These are phyloP conservation scores for Stomorhina lunata DNA, from an alignment of 2,888 invertebrate species.

Conservation along the genomic window DNA sequence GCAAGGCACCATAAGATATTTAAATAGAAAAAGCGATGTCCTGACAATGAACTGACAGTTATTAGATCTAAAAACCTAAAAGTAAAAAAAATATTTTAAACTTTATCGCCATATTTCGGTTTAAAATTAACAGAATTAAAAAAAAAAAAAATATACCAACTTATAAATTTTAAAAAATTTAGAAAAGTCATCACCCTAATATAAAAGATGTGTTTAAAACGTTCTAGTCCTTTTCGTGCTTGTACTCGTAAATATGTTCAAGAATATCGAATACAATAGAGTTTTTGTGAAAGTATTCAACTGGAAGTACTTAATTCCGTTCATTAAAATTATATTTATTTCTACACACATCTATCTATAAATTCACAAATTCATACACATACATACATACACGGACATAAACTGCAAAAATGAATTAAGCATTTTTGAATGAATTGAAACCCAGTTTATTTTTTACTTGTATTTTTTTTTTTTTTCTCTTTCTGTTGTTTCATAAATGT, in stretches of 20 bases:
- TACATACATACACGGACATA: constrained; percentile 1
- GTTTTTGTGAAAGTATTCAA: constrained; percentile 59
- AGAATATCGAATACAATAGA: constrained; percentile 48
- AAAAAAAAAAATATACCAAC: too few species aligned
- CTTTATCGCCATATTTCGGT: too few species aligned
- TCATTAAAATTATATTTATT: constrained; percentile 60
- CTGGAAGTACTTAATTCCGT: constrained; percentile 65
- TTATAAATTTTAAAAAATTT: too few species aligned
- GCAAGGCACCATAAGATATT: too few species aligned
- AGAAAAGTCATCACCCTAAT: too few species aligned
- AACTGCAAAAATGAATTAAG: background rate
- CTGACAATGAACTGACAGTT: too few species aligned
- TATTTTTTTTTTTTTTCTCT: background rate
- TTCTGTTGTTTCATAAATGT: constrained; percentile 56
- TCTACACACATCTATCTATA: background rate
- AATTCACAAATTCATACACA: background rate
- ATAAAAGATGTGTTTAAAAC: too few species aligned
- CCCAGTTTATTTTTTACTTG: background rate
- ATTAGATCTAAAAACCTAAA: too few species aligned
- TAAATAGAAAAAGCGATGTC: too few species aligned
- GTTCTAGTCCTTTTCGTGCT: background rate
- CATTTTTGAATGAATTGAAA: constrained; percentile 16
- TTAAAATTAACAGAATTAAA: too few species aligned
- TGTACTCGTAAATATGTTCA: too few species aligned
- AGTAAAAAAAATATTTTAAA: too few species aligned